These are phyloP conservation scores for Leptodactylus fuscus DNA, from an alignment of 2,113 vertebrate genomes.

Conservation along the genomic window DNA sequence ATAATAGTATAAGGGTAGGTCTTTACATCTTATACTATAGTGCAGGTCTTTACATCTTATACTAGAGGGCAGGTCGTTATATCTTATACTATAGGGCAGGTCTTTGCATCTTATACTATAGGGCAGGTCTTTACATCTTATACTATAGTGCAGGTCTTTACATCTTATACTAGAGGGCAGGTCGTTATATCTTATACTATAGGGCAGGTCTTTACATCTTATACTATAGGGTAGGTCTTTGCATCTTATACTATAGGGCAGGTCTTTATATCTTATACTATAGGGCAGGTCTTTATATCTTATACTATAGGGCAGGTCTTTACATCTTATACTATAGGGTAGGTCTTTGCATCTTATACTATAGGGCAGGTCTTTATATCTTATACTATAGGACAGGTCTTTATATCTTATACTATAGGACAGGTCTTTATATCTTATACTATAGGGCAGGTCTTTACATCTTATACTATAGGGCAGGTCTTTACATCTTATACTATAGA, in stretches of 20 bases:
- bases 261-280: background rate
- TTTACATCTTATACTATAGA: background rate
- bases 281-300: too few species aligned
- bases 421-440: background rate
- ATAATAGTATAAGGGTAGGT: too few species aligned
- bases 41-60: background rate
- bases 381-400: background rate
- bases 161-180: background rate
- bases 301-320: background rate
- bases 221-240: background rate
- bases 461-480: background rate
- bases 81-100: background rate
- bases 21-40: background rate
- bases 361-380: background rate
- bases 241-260: background rate
- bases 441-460: background rate
- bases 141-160: background rate
- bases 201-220: background rate
- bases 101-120: background rate
- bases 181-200: too few species aligned
- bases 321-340: background rate
- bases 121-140: background rate
- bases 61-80: background rate
- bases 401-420: background rate
- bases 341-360: background rate